phyloP scores from a whole-genome alignment of 2,113 vertebrate genomes.

The Campylomormyrus tamandua region DNA sequence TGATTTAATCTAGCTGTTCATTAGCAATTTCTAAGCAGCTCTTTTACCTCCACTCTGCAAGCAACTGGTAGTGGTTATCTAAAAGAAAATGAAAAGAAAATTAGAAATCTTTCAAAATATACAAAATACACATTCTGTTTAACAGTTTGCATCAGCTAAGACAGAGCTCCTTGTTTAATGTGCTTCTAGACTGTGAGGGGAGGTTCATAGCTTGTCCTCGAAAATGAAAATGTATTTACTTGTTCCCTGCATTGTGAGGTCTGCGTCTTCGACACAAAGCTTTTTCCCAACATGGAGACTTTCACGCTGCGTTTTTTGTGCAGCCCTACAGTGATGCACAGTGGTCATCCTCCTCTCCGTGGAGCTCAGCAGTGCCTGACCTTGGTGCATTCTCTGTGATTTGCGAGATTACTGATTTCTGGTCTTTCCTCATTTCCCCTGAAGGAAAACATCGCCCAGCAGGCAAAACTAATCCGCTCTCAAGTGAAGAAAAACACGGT shows the following conservation, averaged over 20 bases:
- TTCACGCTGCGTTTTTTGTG: background rate
- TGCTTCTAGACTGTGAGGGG: background rate
- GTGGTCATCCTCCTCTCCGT: background rate
- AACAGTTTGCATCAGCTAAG: background rate
- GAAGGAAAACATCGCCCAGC: constrained; percentile 83
- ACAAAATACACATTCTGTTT: background rate
- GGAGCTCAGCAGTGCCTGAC: background rate
- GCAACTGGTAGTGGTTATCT: background rate
- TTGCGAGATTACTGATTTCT: background rate
- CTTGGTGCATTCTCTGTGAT: background rate
- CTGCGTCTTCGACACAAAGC: background rate
- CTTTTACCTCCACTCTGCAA: background rate
- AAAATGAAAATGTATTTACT: background rate
- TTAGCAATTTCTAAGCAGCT: background rate
- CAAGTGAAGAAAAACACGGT: constrained; percentile 91
- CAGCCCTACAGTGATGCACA: background rate
- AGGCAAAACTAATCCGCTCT: constrained; percentile 73
- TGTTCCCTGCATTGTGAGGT: background rate
- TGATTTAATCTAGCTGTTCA: background rate
- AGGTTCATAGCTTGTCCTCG: background rate
- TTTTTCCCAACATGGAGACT: background rate
- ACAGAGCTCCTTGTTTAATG: background rate
- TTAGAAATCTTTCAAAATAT: background rate
- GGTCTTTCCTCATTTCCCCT: background rate
- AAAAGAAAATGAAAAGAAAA: background rate